Conservation (phyloP, 2,888 invertebrate genomes). For the Himalopsyche anomala region DNA sequence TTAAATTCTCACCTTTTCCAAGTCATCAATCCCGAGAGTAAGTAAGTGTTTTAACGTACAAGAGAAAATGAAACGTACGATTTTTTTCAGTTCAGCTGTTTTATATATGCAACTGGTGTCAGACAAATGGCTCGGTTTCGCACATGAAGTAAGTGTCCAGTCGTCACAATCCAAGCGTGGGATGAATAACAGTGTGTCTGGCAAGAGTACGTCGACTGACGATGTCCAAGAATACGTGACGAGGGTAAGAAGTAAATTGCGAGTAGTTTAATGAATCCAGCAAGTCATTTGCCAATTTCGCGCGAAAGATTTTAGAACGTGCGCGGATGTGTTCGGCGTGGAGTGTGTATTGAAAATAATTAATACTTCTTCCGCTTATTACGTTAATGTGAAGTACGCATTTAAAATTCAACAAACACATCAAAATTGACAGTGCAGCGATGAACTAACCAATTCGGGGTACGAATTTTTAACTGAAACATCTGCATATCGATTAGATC, state of each 20-base stretch:
- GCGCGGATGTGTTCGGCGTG: background rate
- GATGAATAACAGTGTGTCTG: background rate
- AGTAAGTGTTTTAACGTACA: too few relatives aligned
- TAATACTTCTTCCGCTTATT: background rate
- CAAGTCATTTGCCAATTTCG: slow-evolving; percentile 1
- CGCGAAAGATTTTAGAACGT: background rate
- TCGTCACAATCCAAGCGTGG: slow-evolving; percentile 8
- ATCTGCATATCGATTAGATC: too few relatives aligned
- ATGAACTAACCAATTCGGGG: too few relatives aligned
- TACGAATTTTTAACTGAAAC: too few relatives aligned
- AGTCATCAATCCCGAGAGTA: too few relatives aligned
- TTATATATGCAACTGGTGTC: background rate
- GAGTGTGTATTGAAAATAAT: background rate
- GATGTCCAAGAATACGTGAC: slow-evolving; percentile 26
- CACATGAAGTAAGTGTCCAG: background rate
- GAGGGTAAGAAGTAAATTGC: background rate
- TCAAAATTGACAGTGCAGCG: too few relatives aligned
- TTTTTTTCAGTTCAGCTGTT: background rate
- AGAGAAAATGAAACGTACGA: too few relatives aligned
- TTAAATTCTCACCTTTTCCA: too few relatives aligned
- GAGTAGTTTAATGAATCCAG: slow-evolving; percentile 10
- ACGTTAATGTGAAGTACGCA: too few relatives aligned
- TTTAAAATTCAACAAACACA: too few relatives aligned
- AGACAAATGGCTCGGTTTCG: background rate
- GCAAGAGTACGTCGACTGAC: background rate